These are phyloP conservation scores for Tachuris rubrigastra DNA, from an alignment of 2,113 vertebrate genomes.

Conservation along the genomic window DNA sequence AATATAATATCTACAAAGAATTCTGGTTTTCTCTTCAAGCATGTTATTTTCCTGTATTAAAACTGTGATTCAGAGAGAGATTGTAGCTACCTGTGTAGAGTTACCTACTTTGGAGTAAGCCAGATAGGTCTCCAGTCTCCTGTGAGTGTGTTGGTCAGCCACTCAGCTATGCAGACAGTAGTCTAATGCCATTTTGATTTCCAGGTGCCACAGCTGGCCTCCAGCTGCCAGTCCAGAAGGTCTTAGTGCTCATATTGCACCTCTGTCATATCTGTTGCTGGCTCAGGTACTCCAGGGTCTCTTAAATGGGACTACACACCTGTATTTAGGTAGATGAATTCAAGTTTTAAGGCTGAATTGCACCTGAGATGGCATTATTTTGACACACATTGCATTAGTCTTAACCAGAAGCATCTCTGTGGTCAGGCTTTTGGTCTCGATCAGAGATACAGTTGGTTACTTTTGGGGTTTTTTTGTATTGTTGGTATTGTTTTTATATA, in stretches of 20 bases:
- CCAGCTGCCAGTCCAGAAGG: neutral
- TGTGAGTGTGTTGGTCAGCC: neutral
- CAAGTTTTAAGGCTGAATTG: neutral
- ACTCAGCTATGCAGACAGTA: neutral
- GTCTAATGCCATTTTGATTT: neutral
- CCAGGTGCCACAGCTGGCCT: neutral
- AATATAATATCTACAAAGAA: neutral
- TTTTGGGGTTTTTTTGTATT: neutral
- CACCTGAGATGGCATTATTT: neutral
- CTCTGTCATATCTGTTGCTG: neutral
- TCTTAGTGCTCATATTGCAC: neutral
- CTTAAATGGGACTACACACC: fast-evolving
- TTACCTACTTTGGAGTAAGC: neutral
- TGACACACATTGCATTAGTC: neutral
- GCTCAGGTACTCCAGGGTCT: neutral
- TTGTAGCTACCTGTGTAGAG: neutral
- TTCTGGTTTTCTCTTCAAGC: neutral
- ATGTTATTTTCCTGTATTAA: neutral
- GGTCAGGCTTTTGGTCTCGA: neutral
- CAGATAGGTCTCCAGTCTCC: neutral
- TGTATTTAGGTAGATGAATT: neutral
- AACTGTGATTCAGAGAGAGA: neutral
- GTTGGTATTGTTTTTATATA: neutral
- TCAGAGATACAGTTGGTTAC: neutral
- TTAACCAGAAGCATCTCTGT: neutral